phyloP scores from a whole-genome alignment of 2,113 vertebrate species.

The Pluvialis apricaria region DNA sequence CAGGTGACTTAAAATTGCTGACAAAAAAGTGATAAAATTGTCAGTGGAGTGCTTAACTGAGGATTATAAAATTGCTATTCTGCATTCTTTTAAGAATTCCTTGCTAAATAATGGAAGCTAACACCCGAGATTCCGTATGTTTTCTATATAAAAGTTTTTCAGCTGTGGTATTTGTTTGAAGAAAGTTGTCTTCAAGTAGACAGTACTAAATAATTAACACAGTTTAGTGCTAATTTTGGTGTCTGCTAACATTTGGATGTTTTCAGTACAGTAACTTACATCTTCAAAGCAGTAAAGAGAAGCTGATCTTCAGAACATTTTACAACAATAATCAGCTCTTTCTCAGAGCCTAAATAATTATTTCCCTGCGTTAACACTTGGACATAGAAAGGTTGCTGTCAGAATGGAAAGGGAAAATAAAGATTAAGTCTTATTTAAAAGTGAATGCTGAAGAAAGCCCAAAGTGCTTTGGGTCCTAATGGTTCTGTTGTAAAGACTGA shows the following conservation, averaged over 20 bases:
- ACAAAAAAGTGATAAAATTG: not conserved
- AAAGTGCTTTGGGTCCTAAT: not conserved
- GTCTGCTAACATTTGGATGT: not conserved
- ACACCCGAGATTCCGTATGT: accelerated
- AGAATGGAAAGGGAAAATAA: not conserved
- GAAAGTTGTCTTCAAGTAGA: not conserved
- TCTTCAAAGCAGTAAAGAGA: not conserved
- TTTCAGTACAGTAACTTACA: not conserved
- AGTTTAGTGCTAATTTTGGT: constrained; percentile 25
- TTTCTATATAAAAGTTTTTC: not conserved
- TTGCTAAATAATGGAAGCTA: not conserved
- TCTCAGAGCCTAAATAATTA: not conserved
- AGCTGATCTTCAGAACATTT: not conserved
- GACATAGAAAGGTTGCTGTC: not conserved
- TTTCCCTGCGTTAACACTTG: not conserved
- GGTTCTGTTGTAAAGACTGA: not conserved
- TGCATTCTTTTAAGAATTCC: constrained; percentile 1
- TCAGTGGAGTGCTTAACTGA: not conserved
- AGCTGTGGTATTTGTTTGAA: not conserved
- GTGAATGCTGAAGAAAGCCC: not conserved
- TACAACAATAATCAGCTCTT: not conserved
- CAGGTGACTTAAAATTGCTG: not conserved
- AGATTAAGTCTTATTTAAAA: not conserved
- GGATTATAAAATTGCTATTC: not conserved
- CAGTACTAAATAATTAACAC: constrained; percentile 7